Percentiles rank a stretch among this genome's conserved stretches.
Evolutionary conservation across 92 coral and sea anemone species (phyloP).

Genomic region (Heteractis magnifica): DNA sequence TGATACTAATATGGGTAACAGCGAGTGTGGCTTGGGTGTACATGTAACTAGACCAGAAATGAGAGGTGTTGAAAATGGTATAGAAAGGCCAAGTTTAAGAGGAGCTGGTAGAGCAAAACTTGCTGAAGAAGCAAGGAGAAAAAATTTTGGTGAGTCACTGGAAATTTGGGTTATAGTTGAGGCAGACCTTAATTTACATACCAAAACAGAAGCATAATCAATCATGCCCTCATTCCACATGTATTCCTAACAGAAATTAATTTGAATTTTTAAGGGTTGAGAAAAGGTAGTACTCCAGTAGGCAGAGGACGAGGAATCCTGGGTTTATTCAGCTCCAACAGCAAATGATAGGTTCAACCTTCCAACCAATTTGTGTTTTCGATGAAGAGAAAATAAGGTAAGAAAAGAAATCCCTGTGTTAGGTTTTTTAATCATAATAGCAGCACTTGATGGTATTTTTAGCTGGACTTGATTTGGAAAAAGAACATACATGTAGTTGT

Average conservation of each 20-base stretch:
- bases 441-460: too few species aligned
- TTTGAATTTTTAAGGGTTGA: neutral
- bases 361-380: neutral
- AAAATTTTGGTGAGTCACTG: constrained; percentile 66
- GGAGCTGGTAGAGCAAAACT: constrained; percentile 83
- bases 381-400: too few species aligned
- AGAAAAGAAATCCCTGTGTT: too few species aligned
- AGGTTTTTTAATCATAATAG: too few species aligned
- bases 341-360: neutral
- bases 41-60: neutral
- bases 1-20: neutral
- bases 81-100: constrained; percentile 15
- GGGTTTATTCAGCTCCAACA: neutral
- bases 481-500: too few species aligned
- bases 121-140: constrained; percentile 67
- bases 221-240: too few species aligned
- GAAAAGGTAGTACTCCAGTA: neutral
- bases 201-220: too few species aligned
- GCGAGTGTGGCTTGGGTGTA: neutral
- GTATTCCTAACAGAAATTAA: too few species aligned
- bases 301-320: constrained; percentile 55
- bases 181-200: too few species aligned
- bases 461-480: too few species aligned
- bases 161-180: neutral
- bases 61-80: neutral